Base-by-base conservation (phyloP, 2,113 vertebrate genomes). In the Scytalopus superciliaris region DNA sequence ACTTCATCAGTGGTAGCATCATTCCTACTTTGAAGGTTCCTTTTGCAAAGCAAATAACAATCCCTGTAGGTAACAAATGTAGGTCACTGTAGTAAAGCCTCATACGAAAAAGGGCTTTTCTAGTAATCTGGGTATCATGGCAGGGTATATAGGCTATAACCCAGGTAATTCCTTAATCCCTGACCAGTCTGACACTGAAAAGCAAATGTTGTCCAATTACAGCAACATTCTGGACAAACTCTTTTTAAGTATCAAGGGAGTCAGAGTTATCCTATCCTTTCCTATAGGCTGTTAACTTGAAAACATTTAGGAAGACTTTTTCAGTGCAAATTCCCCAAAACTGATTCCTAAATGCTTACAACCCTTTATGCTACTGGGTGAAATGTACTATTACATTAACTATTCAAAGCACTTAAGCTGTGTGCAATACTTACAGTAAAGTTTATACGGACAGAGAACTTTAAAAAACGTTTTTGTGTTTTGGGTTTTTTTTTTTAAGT, bases 381-480 rank as follows among this genome's bases (percentile, higher is more conserved):
- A 74, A 96, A 85, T 25, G 7, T 23, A 24, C 35, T 49, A 24
- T 23, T 49, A 74, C 3, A 31, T 42, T 44, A 78, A 69, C 68
- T 63, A 45, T 7, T 86, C 25, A 21, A 70, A 45, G 42, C 3
- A 0, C 68, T 68, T 63, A 40, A 74, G 55, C 23, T 24, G 24
- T 28, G n/a, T 64, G 45, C 35, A 68, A 47, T 69, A 74, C 14
- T 72, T 64, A 33, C 27, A 57, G 12, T 50, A 59, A 69, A 37
- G 60, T 74, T 74, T 69, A 37, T 40, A 57, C 31, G 31, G 31
- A 68, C 4, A 73, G 28, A 68, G 9, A 81, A 62, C 23, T 81
- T 68, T 12, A 15, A 64, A 78, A 52, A 39, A 12, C 0, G 0
- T 4, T 35, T 2, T 33, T 42, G 25, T n/a, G n/a, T n/a, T n/a